Base-by-base conservation (phyloP, 2,888 invertebrate genomes). In the Phortica magna region DNA sequence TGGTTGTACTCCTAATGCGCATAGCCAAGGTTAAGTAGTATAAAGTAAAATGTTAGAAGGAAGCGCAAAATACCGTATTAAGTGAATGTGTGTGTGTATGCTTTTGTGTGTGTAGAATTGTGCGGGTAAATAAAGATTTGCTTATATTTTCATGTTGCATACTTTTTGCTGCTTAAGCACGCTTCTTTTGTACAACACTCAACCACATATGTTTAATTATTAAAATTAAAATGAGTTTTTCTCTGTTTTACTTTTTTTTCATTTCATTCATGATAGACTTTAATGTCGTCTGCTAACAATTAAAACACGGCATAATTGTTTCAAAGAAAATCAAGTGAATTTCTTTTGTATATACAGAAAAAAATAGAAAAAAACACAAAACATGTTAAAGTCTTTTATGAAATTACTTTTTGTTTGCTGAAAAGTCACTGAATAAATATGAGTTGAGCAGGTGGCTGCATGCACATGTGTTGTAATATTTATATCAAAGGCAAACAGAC, bases 21-120 rank as follows among this genome's bases (percentile, higher is more conserved):
- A 82, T 78, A 86, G 85, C 87, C 85, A 85, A 85, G 85, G 85
- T 85, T 85, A 86, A 85, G 84, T 83, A 80, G 75, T 31, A 31
- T 31, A 31, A 31, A 31, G 31, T 31, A 31, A 31, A 31, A 31
- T 31, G 31, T 31, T 31, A 31, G 31, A 31, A 31, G 31, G 31
- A 31, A 31, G 31, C 31, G 31, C 31, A 31, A 31, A 31, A 31
- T 31, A 2, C 31, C 5, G 31, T 31, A 31, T 31, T 31, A 31
- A n/a, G 12, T 53, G 53, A 5, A 7, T 53, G 53, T 1, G 53
- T 6, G 53, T 6, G 53, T 1, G 53, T n/a, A 6, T 53, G 53
- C n/a, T n/a, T n/a, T n/a, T 53, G 53, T 53, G 53, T n/a, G 53
- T 53, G 53, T n/a, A 2, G 2, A 5, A 2, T 53, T 10, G n/a